Conservation (phyloP, 2,888 invertebrate genomes). For the Masnerella sp. region DNA sequence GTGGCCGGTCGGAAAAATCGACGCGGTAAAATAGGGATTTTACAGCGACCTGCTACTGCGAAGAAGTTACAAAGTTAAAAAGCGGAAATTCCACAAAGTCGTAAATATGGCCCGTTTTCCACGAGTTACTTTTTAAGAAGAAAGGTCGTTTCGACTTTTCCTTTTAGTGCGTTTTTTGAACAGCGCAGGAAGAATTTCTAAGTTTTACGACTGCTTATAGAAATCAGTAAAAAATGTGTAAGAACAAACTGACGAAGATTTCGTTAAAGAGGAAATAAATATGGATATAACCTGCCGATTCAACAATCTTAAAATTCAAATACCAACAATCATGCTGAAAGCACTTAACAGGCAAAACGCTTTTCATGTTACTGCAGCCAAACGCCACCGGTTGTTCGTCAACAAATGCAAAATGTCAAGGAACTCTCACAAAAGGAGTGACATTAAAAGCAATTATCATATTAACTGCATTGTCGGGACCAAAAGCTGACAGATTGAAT, state of each 20-base stretch:
- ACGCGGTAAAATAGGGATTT: slow-evolving; percentile 13
- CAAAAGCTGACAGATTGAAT: slow-evolving; percentile 34
- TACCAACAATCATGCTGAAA: no score
- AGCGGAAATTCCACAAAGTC: not conserved
- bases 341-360: no score
- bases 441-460: slow-evolving; percentile 34
- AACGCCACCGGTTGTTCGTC: not conserved
- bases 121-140: not conserved
- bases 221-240: no score
- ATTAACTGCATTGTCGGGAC: slow-evolving; percentile 1
- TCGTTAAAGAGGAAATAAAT: no score
- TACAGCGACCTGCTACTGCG: no score
- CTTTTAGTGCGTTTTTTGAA: not conserved
- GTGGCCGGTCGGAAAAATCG: slow-evolving; percentile 17
- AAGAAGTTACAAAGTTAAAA: no score
- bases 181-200: no score
- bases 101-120: slow-evolving; percentile 5
- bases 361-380: not conserved
- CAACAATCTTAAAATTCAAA: no score
- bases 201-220: no score
- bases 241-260: no score
- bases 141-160: slow-evolving; percentile 4
- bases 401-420: slow-evolving; percentile 21
- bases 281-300: no score
- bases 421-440: slow-evolving; percentile 23